Evolutionary conservation across 2,797 vertebrate genomes (phyloP).

Genomic region (Lutjanus campechanus): DNA sequence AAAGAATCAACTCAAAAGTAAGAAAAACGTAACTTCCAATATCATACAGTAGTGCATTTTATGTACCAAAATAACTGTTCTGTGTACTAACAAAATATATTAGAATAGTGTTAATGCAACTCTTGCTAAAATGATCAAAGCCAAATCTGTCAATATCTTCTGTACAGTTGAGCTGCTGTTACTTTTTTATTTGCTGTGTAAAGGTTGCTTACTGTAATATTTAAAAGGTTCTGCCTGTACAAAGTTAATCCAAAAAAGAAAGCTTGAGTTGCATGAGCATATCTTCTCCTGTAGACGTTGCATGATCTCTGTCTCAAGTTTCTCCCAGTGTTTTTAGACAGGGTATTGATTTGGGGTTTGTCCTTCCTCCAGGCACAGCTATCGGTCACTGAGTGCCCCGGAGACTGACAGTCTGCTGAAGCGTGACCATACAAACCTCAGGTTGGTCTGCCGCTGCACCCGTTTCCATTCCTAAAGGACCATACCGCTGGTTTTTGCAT

Average conservation of each 20-base stretch:
- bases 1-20: constrained; percentile 81
- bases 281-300: constrained; percentile 86
- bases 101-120: constrained; percentile 87
- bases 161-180: constrained; percentile 85
- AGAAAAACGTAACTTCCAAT: constrained; percentile 83
- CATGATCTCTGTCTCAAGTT: constrained; percentile 86
- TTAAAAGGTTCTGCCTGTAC: constrained; percentile 70
- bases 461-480: background rate
- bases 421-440: constrained; percentile 59
- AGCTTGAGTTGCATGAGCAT: constrained; percentile 94
- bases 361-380: constrained; percentile 81
- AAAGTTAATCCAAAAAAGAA: constrained; percentile 67
- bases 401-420: constrained; percentile 71
- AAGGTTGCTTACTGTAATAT: constrained; percentile 80
- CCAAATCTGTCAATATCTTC: constrained; percentile 84
- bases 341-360: constrained; percentile 81
- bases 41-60: constrained; percentile 77
- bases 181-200: constrained; percentile 85
- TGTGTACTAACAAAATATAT: constrained; percentile 86
- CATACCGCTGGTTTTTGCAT: background rate
- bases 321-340: constrained; percentile 63
- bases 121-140: constrained; percentile 86
- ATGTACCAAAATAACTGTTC: constrained; percentile 85
- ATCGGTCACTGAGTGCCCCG: constrained; percentile 65
- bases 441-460: constrained; percentile 63